Evolutionary conservation across 2,113 vertebrate species (phyloP).

Genomic region (Psammodynastes pulverulentus): DNA sequence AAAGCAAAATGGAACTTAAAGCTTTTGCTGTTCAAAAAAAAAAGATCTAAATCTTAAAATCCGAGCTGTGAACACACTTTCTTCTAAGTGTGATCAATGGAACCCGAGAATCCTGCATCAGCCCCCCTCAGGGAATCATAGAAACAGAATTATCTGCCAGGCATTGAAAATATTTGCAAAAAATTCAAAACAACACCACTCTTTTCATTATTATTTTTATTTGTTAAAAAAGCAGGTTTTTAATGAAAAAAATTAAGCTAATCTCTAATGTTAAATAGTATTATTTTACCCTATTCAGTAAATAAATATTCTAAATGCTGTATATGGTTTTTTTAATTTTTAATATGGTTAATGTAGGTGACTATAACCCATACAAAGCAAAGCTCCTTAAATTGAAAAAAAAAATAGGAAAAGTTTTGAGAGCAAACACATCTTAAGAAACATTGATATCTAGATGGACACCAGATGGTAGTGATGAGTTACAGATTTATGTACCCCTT

Average conservation of each 20-base stretch:
- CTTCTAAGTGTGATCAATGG: background rate
- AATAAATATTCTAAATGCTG: background rate
- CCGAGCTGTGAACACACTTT: background rate
- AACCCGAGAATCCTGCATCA: background rate
- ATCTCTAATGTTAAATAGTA: background rate
- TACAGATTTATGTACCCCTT: background rate
- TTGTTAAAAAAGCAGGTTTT: background rate
- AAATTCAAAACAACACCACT: background rate
- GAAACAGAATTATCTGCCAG: background rate
- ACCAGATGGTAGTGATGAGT: background rate
- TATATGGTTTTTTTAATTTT: background rate
- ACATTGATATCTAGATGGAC: background rate
- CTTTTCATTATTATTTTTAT: background rate
- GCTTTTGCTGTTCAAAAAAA: background rate
- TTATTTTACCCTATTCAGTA: background rate
- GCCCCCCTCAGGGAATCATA: background rate
- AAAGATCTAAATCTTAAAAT: background rate
- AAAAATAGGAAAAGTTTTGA: background rate
- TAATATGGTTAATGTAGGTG: background rate
- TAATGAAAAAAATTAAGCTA: background rate
- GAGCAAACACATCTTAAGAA: background rate
- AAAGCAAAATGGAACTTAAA: background rate
- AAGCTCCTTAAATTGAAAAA: background rate
- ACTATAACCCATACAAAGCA: background rate
- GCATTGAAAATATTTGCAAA: background rate